Evolutionary conservation across 2,113 vertebrate genomes (phyloP), one percentile per base, ranked within the genome.

Genomic region (Nanorana parkeri): DNA sequence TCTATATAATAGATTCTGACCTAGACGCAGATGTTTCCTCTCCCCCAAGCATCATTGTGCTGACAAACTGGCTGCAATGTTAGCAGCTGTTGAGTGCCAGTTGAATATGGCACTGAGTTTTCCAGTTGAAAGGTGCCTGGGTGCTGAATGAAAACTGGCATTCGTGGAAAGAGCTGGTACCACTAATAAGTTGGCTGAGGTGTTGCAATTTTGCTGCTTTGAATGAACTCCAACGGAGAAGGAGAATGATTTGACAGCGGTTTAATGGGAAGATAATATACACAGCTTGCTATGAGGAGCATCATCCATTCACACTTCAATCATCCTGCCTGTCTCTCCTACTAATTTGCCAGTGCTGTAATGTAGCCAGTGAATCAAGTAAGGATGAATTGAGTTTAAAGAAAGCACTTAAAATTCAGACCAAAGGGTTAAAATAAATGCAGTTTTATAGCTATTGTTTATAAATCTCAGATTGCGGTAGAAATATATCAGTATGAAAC

Each of bases 1-100:
- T 85, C 61, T 67, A 85, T 85, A 87, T 86, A 81, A 84, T 86
- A 84, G 23, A 85, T 87, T 90, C 77, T 65, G 17, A 79, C 90
- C 91, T 83, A 89, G 86, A 87, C 87, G 78, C 85, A 68, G 86
- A 88, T 88, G 87, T 87, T 89, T 86, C 87, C 83, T 88, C 85
- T 74, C 80, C 58, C 47, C 76, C 71, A 60, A 2, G 32, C 77
- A 68, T 87, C 81, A 72, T 71, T 47, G 68, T 85, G 54, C 71
- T 71, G 80, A 72, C 28, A 71, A 80, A 69, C 80, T 80, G 78
- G 78, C 67, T 72, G 41, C 68, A 64, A 54, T 72, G 72, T 80
- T 78, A 81, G 84, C 80, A 84, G 80, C 52, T 56, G 87, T 87
- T 84, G 85, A 87, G 78, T 61, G 81, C 84, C 87, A 83, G 80